Conservation (phyloP, 37 sponge, comb jelly and placozoan species). For the Petrosia ficiformis region DNA sequence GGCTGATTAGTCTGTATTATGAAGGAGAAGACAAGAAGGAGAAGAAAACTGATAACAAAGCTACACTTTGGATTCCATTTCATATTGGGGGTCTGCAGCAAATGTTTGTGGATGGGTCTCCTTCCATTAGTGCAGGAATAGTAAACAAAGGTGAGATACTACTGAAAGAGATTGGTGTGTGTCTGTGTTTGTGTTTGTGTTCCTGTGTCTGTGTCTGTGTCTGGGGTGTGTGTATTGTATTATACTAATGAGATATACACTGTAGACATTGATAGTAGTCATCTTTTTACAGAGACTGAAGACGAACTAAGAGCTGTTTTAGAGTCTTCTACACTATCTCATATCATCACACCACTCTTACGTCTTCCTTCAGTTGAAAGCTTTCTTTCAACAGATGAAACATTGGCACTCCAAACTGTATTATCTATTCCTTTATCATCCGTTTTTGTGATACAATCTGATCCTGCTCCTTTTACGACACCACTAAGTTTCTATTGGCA, state of each 20-base stretch:
- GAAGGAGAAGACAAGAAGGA: neutral
- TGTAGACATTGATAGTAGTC: no score
- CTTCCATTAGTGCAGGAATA: constrained; percentile 27
- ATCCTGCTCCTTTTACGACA: constrained; percentile 27
- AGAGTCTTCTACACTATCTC: neutral
- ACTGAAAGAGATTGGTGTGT: neutral
- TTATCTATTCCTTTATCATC: constrained; percentile 3
- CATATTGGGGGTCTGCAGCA: constrained; percentile 29
- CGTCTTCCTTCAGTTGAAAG: neutral
- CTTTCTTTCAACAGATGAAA: no score
- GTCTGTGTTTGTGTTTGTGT: neutral
- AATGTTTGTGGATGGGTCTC: constrained; percentile 21
- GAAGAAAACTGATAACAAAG: neutral
- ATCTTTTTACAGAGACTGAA: no score
- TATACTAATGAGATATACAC: no score
- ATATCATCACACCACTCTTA: neutral
- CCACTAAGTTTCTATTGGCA: constrained; percentile 71
- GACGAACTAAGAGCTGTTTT: no score
- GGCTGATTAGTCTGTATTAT: constrained; percentile 16
- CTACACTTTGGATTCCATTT: constrained; percentile 16
- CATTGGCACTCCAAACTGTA: constrained; percentile 11
- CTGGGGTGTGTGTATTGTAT: no score
- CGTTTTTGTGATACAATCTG: constrained; percentile 34
- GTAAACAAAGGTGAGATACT: neutral
- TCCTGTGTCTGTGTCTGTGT: no score